phyloP scores from a whole-genome alignment of 2,113 vertebrate genomes.

The Peromyscus californicus region DNA sequence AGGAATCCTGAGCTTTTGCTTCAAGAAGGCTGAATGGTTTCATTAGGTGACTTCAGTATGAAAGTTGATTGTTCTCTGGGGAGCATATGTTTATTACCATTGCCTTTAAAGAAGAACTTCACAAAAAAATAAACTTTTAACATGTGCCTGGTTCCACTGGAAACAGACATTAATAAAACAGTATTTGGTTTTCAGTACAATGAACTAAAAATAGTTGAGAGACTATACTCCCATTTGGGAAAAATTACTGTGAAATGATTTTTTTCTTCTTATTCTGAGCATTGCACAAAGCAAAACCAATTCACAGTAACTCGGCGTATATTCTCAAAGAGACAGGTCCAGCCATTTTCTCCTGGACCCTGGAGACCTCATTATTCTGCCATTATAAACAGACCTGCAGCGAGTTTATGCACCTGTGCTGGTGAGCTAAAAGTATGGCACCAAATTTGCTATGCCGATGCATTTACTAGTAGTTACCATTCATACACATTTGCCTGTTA shows the following conservation, averaged over 20 bases:
- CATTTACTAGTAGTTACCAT: background rate
- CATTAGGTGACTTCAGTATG: conserved; percentile 50
- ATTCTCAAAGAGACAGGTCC: conserved; percentile 65
- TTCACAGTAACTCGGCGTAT: conserved; percentile 73
- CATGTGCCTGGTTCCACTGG: conserved; percentile 13
- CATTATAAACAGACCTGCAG: conserved; percentile 55
- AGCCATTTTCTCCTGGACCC: conserved; percentile 51
- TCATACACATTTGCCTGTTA: background rate
- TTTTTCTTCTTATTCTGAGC: conserved; percentile 52
- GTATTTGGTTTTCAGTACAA: conserved; percentile 67
- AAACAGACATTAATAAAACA: conserved; percentile 65
- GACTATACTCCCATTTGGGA: conserved; percentile 39
- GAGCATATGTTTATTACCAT: conserved; percentile 24
- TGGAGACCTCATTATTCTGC: conserved; percentile 76
- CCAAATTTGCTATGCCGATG: conserved; percentile 68
- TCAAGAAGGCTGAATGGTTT: background rate
- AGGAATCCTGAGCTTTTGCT: conserved; percentile 22
- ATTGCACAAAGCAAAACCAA: conserved; percentile 65
- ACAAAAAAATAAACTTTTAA: conserved; percentile 47
- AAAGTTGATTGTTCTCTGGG: conserved; percentile 61
- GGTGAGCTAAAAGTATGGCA: conserved; percentile 45
- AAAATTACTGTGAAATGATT: conserved; percentile 58
- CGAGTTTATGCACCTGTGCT: background rate
- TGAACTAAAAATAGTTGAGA: conserved; percentile 74
- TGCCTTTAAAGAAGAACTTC: conserved; percentile 54